Evolutionary conservation across 2,113 vertebrate species (phyloP), one percentile per base, ranked within the genome.

Genomic region (Catharus minimus): DNA sequence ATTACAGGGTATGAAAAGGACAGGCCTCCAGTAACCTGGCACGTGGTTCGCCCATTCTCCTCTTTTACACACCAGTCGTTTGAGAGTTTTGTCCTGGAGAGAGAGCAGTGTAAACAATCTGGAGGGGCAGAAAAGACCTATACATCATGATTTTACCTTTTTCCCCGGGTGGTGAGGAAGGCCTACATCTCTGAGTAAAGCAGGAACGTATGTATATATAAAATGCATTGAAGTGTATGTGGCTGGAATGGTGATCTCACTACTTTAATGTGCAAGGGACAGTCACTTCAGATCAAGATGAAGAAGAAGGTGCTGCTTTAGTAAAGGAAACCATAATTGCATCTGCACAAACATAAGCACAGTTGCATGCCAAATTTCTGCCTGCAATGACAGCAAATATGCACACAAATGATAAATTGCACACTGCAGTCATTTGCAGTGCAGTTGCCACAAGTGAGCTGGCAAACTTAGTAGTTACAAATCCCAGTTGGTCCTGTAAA

Each of bases 1-100:
- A 96, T 96, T 85, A 81, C 68, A 79, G 92, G 75, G 60, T 69
- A 36, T 82, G 80, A 46, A 88, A 90, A 84, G 76, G 69, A 88
- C 6, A 16, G 82, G 77, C 89, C 39, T 53, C 67, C 85, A 52
- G 52, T 32, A 67, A 61, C 61, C 78, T 3, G 44, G 39, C 23
- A 3, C 38, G 74, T 57, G 53, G 76, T 75, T 20, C 1, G 0
- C 1, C 0, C 26, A 26, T 85, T 90, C 55, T 73, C 50, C 32
- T 38, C 44, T 71, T 61, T 72, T n/a, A 28, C 38, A 33, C 86
- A 83, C 78, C 92, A 91, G 90, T 84, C 13, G 0, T 60, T 71
- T 66, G 46, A 33, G 81, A 88, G 72, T 74, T 76, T 68, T 82
- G 60, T 78, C 79, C 76, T 41, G 44, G 44, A 82, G 74, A 27